These are phyloP conservation scores for Tichodroma muraria DNA, from an alignment of 2,113 vertebrate species.

Conservation along the genomic window DNA sequence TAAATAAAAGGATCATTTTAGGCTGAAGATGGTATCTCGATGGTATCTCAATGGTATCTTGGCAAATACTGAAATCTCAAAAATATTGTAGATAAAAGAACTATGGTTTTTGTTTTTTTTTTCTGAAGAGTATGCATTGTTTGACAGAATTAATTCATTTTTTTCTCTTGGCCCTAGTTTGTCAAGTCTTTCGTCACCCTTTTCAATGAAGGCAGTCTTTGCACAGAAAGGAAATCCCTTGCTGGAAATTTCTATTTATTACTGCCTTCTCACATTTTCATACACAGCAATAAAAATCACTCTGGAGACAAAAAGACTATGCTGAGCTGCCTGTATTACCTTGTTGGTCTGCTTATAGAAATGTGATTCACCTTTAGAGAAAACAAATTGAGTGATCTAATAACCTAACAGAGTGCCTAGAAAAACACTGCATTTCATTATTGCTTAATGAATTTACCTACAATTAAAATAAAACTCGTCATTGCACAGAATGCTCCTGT, in stretches of 20 bases:
- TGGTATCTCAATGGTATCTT: neutral
- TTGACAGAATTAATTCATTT: neutral
- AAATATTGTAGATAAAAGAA: neutral
- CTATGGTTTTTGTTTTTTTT: neutral
- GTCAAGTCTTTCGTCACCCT: neutral
- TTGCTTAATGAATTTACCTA: neutral
- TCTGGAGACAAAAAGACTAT: neutral
- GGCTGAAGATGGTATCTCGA: neutral
- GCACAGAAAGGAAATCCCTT: neutral
- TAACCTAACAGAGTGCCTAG: neutral
- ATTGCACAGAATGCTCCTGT: neutral
- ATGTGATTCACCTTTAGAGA: neutral
- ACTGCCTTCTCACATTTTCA: neutral
- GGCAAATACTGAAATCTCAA: neutral
- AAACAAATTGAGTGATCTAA: neutral
- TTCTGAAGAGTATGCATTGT: neutral
- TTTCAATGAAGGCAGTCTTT: neutral
- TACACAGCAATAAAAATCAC: neutral
- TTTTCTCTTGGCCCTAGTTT: neutral
- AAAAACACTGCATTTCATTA: neutral
- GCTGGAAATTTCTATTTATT: neutral
- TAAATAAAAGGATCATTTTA: neutral
- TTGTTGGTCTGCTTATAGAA: neutral
- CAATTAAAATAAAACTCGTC: neutral
- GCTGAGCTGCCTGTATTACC: neutral